Conservation (phyloP, 2,797 vertebrate species). For the Rhincodon typus region DNA sequence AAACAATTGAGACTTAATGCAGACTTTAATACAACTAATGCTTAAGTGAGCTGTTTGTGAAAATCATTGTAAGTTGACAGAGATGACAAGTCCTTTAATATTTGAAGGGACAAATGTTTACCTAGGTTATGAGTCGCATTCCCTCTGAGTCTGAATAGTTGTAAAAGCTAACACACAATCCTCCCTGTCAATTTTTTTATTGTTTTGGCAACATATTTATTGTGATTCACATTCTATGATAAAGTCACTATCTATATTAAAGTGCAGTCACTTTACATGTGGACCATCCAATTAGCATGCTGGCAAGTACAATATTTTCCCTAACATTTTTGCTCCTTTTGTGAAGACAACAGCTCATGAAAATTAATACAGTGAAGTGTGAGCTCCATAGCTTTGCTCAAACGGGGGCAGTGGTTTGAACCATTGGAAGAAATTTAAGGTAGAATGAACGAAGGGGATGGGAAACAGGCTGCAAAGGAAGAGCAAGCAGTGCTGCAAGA, state of each 20-base stretch:
- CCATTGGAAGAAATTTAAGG: neutral
- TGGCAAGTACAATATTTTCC: neutral
- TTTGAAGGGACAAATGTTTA: neutral
- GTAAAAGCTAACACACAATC: neutral
- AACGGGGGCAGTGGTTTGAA: neutral
- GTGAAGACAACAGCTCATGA: neutral
- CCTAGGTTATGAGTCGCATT: neutral
- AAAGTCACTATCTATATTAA: neutral
- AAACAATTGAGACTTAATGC: constrained; percentile 9
- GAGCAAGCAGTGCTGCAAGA: neutral
- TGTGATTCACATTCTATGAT: neutral
- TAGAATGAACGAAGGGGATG: neutral
- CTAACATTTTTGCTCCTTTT: neutral
- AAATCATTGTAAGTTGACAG: neutral
- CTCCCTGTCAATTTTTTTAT: neutral
- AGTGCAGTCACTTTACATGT: neutral
- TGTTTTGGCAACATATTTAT: neutral
- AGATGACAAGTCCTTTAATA: neutral
- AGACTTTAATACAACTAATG: constrained; percentile 4
- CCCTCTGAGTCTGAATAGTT: neutral
- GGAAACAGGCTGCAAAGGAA: neutral
- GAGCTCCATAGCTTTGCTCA: neutral
- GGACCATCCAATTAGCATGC: neutral
- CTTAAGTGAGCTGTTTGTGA: neutral
- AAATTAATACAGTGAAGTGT: neutral